Evolutionary conservation across 1,140 invertebrate genomes (phyloP).

Genomic region (Paralvinella palmiformis): DNA sequence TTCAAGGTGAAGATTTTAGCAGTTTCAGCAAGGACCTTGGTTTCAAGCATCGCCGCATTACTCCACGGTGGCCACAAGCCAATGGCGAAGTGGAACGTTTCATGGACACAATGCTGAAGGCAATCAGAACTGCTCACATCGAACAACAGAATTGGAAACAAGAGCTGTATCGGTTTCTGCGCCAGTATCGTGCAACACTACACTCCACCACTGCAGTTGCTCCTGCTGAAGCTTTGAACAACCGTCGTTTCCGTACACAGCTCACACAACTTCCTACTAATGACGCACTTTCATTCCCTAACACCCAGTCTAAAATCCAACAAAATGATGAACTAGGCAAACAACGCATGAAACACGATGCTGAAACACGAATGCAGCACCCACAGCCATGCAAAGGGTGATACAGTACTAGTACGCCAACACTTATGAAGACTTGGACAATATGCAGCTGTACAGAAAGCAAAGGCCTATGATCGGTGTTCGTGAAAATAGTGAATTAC

Average conservation of each 20-base stretch:
- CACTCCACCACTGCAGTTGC: background rate
- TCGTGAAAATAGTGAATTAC: too few species aligned
- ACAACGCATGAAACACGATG: slow-evolving; percentile 4
- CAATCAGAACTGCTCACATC: slow-evolving; percentile 2
- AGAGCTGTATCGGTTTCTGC: background rate
- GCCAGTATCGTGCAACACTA: background rate
- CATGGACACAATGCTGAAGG: background rate
- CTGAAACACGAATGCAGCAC: background rate
- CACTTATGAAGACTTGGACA: too few species aligned
- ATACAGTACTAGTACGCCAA: slow-evolving; percentile 3
- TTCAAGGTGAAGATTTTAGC: background rate
- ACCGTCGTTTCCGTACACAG: background rate
- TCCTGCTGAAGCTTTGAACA: background rate
- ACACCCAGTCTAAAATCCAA: background rate
- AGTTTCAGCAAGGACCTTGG: background rate
- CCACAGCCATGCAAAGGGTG: background rate
- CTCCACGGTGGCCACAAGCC: slow-evolving; percentile 5
- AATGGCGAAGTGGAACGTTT: slow-evolving; percentile 5
- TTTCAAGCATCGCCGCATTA: background rate
- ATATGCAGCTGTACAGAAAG: too few species aligned
- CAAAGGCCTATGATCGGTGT: too few species aligned
- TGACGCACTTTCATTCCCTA: background rate
- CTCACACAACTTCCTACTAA: background rate
- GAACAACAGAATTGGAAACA: background rate
- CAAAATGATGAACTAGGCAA: background rate